Evolutionary conservation across 2,797 vertebrate genomes (phyloP), one percentile per base, ranked within the genome.

Genomic region (Artibeus jamaicensis): DNA sequence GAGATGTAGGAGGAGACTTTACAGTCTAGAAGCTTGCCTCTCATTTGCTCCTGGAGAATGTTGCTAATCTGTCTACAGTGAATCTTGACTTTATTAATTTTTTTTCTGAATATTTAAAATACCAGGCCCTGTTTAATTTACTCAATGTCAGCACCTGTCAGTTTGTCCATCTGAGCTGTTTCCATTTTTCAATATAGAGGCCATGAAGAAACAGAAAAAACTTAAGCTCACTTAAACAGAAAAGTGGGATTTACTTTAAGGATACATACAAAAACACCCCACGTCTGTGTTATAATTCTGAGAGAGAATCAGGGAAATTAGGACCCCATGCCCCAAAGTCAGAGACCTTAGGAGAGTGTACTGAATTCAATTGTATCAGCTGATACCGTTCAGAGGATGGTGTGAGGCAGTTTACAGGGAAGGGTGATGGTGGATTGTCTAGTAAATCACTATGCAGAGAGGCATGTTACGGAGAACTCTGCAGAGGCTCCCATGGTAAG

Each of bases 61-160:
- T 37, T 57, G 67, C 21, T 77, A 10, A 68, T 86, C 55, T 82
- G 21, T 93, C 74, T 89, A 29, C 5, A 59, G 15, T 73, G 53
- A 85, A 85, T 95, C 46, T 42, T 53, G 71, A 90, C 15, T 57
- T 83, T 39, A 55, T 68, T 59, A 74, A 34, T 16, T 48, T 67
- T 55, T 68, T 48, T 83, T 39, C 44, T 79, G 62, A 91, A 84
- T 73, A 42, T 92, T 95, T 71, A 89, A 91, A 88, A 53, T 77
- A 62, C 95, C 12, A 46, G 37, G 57, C 3, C 22, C 9, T 65
- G 4, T 65, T 78, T 86, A 73, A n/a, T 79, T 82, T 50, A 74
- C 15, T 50, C 12, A 50, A 48, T 16, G 22, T 42, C 11, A 68
- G 15, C 34, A 21, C 46, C 46, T 83, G 32, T 83, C 46, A 42